A percentile compares a stretch with the other conserved stretches of the same genome.
phyloP scores from a whole-genome alignment of 2,797 vertebrate genomes.

The Sebastes dallii region DNA sequence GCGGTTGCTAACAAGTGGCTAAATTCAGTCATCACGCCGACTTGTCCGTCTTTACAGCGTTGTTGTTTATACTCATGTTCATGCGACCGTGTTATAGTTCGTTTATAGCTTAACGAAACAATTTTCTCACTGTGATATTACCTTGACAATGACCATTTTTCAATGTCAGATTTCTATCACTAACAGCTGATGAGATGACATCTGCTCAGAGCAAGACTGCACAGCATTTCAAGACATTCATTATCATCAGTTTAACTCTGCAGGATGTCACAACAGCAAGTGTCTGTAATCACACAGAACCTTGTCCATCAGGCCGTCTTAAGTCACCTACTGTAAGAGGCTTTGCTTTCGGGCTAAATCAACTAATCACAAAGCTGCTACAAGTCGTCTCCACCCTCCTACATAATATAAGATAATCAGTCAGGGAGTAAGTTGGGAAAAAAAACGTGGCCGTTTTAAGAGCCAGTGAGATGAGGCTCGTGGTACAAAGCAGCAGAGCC shows the following conservation, averaged over 20 bases:
- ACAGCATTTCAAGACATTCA: neutral
- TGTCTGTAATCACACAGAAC: constrained; percentile 19
- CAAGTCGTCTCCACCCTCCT: constrained; percentile 40
- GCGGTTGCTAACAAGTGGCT: too few species aligned
- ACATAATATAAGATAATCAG: constrained; percentile 49
- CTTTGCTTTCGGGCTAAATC: constrained; percentile 73
- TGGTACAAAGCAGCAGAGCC: neutral
- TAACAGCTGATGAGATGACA: neutral
- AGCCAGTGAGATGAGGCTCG: neutral
- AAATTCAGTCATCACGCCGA: too few species aligned
- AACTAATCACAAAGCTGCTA: constrained; percentile 71
- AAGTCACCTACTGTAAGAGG: constrained; percentile 69
- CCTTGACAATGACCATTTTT: neutral
- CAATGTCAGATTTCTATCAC: neutral
- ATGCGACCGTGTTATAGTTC: too few species aligned
- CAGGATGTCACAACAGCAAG: constrained; percentile 19
- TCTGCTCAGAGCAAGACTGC: neutral
- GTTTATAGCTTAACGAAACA: too few species aligned
- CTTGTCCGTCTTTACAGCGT: too few species aligned
- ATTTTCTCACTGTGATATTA: neutral
- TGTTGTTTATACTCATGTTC: too few species aligned
- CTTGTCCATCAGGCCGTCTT: constrained; percentile 48
- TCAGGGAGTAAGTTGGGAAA: constrained; percentile 4
- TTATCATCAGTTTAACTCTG: neutral
- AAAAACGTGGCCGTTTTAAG: constrained; percentile 1